These are phyloP conservation scores for Dipus sagitta DNA, from an alignment of 2,797 vertebrate species.

Conservation along the genomic window DNA sequence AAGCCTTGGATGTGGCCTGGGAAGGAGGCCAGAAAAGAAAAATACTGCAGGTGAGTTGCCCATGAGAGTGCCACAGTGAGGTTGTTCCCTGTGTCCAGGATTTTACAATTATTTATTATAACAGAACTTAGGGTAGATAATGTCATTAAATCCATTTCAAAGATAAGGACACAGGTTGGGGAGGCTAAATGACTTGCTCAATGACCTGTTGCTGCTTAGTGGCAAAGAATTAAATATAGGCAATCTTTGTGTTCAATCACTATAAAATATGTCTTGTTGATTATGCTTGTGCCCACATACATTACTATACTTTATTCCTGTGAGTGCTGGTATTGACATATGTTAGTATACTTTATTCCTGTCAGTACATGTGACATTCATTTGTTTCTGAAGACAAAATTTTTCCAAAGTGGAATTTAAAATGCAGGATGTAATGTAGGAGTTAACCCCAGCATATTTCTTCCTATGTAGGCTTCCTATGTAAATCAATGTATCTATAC, in stretches of 20 bases:
- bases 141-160: not conserved
- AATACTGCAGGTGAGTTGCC: not conserved
- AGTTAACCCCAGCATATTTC: not conserved
- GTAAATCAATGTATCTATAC: not conserved
- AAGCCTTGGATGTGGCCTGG: not conserved
- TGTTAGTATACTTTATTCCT: no score
- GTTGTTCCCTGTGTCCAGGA: not conserved
- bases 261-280: not conserved
- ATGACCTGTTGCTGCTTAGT: not conserved
- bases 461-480: no score
- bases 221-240: not conserved
- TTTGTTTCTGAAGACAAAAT: constrained; percentile 22
- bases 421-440: no score
- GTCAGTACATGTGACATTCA: not conserved
- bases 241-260: not conserved
- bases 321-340: not conserved
- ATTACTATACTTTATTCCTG: not conserved
- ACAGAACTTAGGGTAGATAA: not conserved
- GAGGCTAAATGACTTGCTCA: not conserved
- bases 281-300: not conserved
- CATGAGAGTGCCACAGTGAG: no score
- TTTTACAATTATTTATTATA: not conserved
- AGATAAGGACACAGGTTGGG: not conserved
- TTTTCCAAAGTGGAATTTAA: not conserved
- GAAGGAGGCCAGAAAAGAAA: not conserved